These are phyloP conservation scores for Cybosia mesomella DNA, from an alignment of 2,888 invertebrate genomes.

Conservation along the genomic window DNA sequence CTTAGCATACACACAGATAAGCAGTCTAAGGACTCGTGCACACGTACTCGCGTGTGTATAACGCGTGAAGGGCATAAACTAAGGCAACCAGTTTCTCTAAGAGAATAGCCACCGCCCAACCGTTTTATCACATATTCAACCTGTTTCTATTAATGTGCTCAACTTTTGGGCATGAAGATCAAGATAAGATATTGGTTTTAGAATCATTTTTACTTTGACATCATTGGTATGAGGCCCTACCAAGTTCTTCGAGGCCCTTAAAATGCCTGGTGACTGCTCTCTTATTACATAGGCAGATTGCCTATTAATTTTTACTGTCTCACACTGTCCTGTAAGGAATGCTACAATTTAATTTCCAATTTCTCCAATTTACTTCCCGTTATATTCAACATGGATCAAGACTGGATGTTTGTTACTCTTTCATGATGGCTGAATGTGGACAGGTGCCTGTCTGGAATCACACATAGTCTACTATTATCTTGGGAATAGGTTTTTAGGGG, in stretches of 20 bases:
- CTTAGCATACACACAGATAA: conserved; percentile 14
- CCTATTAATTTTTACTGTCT: too few relatives aligned
- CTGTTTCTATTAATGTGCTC: conserved; percentile 40
- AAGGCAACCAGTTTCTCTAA: conserved; percentile 51
- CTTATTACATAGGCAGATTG: too few relatives aligned
- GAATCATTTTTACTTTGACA: too few relatives aligned
- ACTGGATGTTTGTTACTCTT: too few relatives aligned
- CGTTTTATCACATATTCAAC: conserved; percentile 48
- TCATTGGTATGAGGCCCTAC: too few relatives aligned
- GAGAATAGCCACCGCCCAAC: conserved; percentile 41
- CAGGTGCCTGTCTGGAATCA: background rate
- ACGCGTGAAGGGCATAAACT: conserved; percentile 54
- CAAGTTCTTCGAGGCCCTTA: too few relatives aligned
- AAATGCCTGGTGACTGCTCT: too few relatives aligned
- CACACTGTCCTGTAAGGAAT: too few relatives aligned
- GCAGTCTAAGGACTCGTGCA: conserved; percentile 38
- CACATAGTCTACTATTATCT: background rate
- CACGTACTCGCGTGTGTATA: conserved; percentile 37
- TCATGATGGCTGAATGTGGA: background rate
- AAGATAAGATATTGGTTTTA: background rate
- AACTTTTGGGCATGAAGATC: conserved; percentile 12
- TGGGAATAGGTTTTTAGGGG: background rate
- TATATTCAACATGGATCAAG: too few relatives aligned
- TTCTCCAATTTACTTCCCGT: too few relatives aligned
- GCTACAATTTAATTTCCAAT: too few relatives aligned